Evolutionary conservation across 2,888 invertebrate genomes (phyloP).

Genomic region (Andrena bicolor): DNA sequence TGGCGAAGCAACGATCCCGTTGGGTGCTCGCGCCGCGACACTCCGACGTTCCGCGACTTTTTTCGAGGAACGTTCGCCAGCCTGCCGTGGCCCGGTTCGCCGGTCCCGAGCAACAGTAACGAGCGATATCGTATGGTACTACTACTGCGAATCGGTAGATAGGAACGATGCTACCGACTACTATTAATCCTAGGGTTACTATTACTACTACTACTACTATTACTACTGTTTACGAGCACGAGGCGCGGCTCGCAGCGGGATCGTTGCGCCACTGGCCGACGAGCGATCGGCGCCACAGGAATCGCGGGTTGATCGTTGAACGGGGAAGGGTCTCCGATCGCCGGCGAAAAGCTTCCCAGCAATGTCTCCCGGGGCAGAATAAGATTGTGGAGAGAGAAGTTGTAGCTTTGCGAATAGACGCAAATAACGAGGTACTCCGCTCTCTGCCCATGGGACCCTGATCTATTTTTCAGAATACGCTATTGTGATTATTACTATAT

Average conservation of each 20-base stretch:
- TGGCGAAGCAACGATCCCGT: not conserved
- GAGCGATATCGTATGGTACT: slow-evolving; percentile 37
- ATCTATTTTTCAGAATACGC: slow-evolving; percentile 85
- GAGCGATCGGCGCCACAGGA: not conserved
- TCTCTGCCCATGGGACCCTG: slow-evolving; percentile 83
- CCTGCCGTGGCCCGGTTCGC: slow-evolving; percentile 24
- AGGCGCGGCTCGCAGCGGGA: not conserved
- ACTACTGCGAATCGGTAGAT: slow-evolving; percentile 27
- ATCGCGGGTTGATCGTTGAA: slow-evolving; percentile 1
- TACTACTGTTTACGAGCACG: slow-evolving; percentile 19
- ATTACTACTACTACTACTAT: slow-evolving; percentile 36
- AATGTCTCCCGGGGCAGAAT: not conserved
- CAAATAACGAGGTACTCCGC: slow-evolving; percentile 71
- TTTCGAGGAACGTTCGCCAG: slow-evolving; percentile 17
- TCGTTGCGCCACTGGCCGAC: slow-evolving; percentile 12
- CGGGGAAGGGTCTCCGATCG: slow-evolving; percentile 16
- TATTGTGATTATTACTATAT: slow-evolving; percentile 85
- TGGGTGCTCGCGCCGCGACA: slow-evolving; percentile 2
- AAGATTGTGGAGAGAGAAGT: not conserved
- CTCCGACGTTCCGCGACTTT: slow-evolving; percentile 15
- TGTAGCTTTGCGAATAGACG: slow-evolving; percentile 1
- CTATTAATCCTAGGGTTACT: slow-evolving; percentile 41
- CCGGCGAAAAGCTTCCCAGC: not conserved
- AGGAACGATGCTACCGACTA: slow-evolving; percentile 26
- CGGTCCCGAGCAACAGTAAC: slow-evolving; percentile 23